These are phyloP conservation scores for Hemicrepidius hirtus DNA, from an alignment of 2,888 invertebrate species.

Conservation along the genomic window DNA sequence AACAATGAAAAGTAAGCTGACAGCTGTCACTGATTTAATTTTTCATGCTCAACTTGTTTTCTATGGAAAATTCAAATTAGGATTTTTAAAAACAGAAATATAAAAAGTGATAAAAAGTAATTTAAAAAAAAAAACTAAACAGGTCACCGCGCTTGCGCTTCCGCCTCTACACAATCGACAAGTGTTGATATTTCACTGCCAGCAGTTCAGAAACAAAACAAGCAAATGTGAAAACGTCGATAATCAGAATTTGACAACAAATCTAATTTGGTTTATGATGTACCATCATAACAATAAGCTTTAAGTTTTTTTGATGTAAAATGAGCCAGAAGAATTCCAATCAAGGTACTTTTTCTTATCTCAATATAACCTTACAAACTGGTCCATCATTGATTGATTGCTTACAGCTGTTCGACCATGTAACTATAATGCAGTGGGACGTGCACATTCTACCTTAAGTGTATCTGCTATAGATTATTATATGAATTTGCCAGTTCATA, in stretches of 20 bases:
- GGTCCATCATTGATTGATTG: neutral
- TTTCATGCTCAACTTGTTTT: no score
- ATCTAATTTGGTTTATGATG: slow-evolving; percentile 20
- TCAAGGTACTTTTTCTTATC: slow-evolving; percentile 35
- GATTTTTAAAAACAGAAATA: slow-evolving; percentile 1
- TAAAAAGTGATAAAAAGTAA: neutral
- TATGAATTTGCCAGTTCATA: slow-evolving; percentile 67
- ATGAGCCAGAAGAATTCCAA: slow-evolving; percentile 46
- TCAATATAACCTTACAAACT: neutral
- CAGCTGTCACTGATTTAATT: no score
- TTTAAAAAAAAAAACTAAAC: no score
- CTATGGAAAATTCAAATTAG: no score
- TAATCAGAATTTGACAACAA: slow-evolving; percentile 26
- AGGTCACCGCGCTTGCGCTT: slow-evolving; percentile 8
- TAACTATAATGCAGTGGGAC: slow-evolving; percentile 63
- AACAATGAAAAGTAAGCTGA: no score
- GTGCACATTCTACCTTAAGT: slow-evolving; percentile 69
- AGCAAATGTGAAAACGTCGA: slow-evolving; percentile 27
- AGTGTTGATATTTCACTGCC: slow-evolving; percentile 5
- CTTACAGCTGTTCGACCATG: slow-evolving; percentile 54
- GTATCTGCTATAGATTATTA: slow-evolving; percentile 70
- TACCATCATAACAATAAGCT: slow-evolving; percentile 10
- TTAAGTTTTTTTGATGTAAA: neutral
- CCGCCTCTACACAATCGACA: neutral
- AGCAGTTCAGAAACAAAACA: slow-evolving; percentile 21